A percentile compares a stretch with the other conserved stretches of the same genome.
Conservation (phyloP, 2,797 vertebrate genomes). For the Labeo calbasu region DNA sequence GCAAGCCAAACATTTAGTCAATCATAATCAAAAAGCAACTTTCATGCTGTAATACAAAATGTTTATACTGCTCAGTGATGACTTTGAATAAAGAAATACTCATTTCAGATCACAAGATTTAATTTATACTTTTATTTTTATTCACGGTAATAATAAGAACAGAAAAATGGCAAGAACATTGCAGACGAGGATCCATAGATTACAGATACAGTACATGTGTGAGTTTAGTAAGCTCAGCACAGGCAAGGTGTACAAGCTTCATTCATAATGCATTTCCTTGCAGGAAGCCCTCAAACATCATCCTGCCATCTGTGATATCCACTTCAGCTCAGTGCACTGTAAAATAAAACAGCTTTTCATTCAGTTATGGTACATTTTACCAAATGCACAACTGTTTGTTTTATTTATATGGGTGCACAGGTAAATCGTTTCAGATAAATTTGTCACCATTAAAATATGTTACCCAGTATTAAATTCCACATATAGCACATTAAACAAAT, state of each 20-base stretch:
- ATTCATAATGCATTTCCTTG: slow-evolving; percentile 9
- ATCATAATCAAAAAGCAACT: not conserved
- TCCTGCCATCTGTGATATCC: not conserved
- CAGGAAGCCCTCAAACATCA: slow-evolving; percentile 11
- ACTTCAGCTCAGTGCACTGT: slow-evolving; percentile 14
- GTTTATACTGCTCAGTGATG: not conserved
- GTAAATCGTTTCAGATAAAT: not conserved
- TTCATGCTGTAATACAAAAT: not conserved
- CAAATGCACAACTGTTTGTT: not conserved
- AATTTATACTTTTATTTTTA: slow-evolving; percentile 5
- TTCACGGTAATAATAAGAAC: slow-evolving; percentile 2
- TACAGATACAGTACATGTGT: slow-evolving; percentile 7
- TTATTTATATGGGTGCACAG: slow-evolving; percentile 7
- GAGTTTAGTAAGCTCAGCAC: slow-evolving; percentile 18
- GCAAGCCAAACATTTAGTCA: not conserved
- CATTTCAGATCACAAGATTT: not conserved
- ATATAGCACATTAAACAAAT: not conserved
- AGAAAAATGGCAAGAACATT: slow-evolving; percentile 16
- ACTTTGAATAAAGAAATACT: not conserved
- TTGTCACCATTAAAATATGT: not conserved
- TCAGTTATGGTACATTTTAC: slow-evolving; percentile 2
- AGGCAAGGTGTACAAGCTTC: slow-evolving; percentile 5
- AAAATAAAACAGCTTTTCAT: slow-evolving; percentile 12
- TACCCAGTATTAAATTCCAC: not conserved
- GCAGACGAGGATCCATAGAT: not conserved